Conservation (phyloP, 1,140 invertebrate genomes). For the Drosophila sechellia region DNA sequence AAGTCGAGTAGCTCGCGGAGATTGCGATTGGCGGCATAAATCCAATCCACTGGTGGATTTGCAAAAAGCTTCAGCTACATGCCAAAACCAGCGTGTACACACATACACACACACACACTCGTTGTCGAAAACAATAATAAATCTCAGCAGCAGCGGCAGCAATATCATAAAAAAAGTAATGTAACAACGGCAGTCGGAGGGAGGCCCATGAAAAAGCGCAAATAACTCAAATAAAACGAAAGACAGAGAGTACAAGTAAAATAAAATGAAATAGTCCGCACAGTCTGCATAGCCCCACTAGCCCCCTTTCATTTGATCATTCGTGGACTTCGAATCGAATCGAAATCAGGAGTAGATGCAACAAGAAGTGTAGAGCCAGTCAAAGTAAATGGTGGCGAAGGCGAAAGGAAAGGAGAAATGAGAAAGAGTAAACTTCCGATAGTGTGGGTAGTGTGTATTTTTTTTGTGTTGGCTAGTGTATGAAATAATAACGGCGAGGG, state of each 20-base stretch:
- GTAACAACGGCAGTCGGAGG: constrained; percentile 57
- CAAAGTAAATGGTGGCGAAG: constrained; percentile 19
- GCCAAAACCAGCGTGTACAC: constrained; percentile 27
- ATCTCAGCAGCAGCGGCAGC: constrained; percentile 60
- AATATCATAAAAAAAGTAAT: constrained; percentile 68
- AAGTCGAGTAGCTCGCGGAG: constrained; percentile 27
- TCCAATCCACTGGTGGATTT: constrained; percentile 67
- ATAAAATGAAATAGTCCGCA: constrained; percentile 60
- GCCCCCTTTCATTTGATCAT: constrained; percentile 1
- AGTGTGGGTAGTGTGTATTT: neutral
- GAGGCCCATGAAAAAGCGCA: constrained; percentile 61
- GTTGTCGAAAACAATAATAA: constrained; percentile 70
- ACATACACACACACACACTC: constrained; percentile 8
- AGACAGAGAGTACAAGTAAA: constrained; percentile 51
- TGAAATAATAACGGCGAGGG: constrained; percentile 14
- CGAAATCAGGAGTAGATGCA: constrained; percentile 28
- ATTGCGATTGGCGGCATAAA: constrained; percentile 40
- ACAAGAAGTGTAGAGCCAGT: constrained; percentile 9
- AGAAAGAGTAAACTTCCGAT: neutral
- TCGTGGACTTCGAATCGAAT: constrained; percentile 39
- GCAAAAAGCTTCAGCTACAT: constrained; percentile 56
- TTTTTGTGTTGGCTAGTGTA: neutral
- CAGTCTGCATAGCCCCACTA: neutral
- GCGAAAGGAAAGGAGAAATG: constrained; percentile 8
- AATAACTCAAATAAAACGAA: constrained; percentile 54